Percentiles rank a stretch among this genome's conserved stretches.
phyloP scores from a whole-genome alignment of 2,888 invertebrate genomes.

The Drosophila fulvimacula region DNA sequence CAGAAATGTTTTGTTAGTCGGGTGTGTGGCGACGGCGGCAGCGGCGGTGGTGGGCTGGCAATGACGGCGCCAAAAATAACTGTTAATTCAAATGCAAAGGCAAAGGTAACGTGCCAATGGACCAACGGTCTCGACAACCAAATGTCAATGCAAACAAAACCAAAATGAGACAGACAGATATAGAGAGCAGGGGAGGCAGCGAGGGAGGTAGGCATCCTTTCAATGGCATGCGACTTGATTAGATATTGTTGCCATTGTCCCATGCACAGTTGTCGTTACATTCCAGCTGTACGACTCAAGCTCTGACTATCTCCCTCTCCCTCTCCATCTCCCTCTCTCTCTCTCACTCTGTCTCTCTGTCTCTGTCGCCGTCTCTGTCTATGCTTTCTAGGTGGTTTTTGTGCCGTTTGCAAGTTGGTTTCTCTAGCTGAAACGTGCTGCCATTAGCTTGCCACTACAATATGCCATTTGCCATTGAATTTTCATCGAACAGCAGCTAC shows the following conservation, averaged over 20 bases:
- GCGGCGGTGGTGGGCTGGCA: neutral
- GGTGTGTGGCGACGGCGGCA: conserved; percentile 16
- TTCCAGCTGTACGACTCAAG: conserved; percentile 12
- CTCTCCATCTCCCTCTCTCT: neutral
- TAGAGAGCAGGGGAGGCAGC: neutral
- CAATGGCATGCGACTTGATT: conserved; percentile 57
- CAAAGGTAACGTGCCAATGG: conserved; percentile 76
- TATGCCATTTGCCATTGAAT: conserved; percentile 74
- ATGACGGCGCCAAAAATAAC: conserved; percentile 75
- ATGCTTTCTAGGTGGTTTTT: conserved; percentile 2
- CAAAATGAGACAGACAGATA: conserved; percentile 7
- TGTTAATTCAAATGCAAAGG: conserved; percentile 79
- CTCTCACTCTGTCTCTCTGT: neutral
- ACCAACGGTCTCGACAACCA: conserved; percentile 51
- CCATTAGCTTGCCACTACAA: conserved; percentile 77
- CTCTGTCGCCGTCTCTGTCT: too few species aligned
- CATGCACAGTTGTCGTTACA: conserved; percentile 23
- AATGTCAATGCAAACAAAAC: conserved; percentile 76
- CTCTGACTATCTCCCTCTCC: neutral
- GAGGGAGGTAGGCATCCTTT: neutral
- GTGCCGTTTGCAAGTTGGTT: conserved; percentile 25
- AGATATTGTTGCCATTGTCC: conserved; percentile 67
- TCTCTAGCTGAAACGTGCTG: conserved; percentile 49
- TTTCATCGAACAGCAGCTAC: conserved; percentile 67
- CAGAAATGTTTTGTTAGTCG: conserved; percentile 46